Conservation (phyloP, 1,140 invertebrate species). For the Drosophila pseudoananassae region DNA sequence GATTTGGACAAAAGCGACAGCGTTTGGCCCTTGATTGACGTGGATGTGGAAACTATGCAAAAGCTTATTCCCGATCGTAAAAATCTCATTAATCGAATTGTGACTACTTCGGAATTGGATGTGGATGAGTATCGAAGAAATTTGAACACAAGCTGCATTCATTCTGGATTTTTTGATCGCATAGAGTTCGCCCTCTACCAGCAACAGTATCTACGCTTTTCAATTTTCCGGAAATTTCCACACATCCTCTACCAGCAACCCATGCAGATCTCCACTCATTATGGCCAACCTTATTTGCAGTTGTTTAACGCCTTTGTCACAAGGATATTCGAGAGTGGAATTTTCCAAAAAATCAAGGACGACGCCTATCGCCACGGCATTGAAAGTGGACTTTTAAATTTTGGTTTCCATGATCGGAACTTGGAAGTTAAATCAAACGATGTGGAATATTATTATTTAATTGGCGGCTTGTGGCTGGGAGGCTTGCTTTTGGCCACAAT, state of each 20-base stretch:
- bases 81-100: slow-evolving; percentile 34
- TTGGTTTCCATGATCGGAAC: slow-evolving; percentile 27
- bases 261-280: slow-evolving; percentile 53
- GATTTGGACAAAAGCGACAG: slow-evolving; percentile 41
- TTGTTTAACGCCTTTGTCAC: slow-evolving; percentile 60
- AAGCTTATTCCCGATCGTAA: slow-evolving; percentile 43
- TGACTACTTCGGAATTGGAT: slow-evolving; percentile 27
- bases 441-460: slow-evolving; percentile 56
- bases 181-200: slow-evolving; percentile 63
- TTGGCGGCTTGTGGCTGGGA: slow-evolving; percentile 43
- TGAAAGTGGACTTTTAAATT: slow-evolving; percentile 50
- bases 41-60: slow-evolving; percentile 18
- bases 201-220: slow-evolving; percentile 53
- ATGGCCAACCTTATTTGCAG: slow-evolving; percentile 53
- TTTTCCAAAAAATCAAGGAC: slow-evolving; percentile 55
- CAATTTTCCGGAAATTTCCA: slow-evolving; percentile 50
- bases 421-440: slow-evolving; percentile 57
- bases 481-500: slow-evolving; percentile 43
- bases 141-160: slow-evolving; percentile 53
- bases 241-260: slow-evolving; percentile 54
- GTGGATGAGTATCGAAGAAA: slow-evolving; percentile 43
- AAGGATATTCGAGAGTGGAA: slow-evolving; percentile 61
- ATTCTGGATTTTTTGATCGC: slow-evolving; percentile 56
- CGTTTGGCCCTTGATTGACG: slow-evolving; percentile 35
- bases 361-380: slow-evolving; percentile 55